These are phyloP conservation scores for Macrobrachium rosenbergii DNA, from an alignment of 1,140 invertebrate genomes.

Conservation along the genomic window DNA sequence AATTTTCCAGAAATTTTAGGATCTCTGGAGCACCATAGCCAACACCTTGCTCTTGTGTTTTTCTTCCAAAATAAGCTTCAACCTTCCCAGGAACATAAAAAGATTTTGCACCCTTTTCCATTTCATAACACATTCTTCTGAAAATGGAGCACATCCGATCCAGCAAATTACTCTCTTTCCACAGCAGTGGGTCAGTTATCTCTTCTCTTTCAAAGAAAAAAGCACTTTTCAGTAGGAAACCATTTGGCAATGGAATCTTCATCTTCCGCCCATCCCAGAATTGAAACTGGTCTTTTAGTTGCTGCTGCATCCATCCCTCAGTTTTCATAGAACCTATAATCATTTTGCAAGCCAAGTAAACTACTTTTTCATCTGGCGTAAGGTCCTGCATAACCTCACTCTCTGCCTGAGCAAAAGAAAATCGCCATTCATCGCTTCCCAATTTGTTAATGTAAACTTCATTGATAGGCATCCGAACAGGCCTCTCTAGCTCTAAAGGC, in stretches of 20 bases:
- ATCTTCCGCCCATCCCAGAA: constrained; percentile 37
- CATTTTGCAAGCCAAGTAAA: constrained; percentile 28
- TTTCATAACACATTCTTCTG: constrained; percentile 18
- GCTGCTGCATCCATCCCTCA: constrained; percentile 21
- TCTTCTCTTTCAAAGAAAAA: constrained; percentile 31
- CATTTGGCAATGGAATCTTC: constrained; percentile 25
- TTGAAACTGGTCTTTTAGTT: constrained; percentile 16
- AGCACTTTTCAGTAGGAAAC: constrained; percentile 30
- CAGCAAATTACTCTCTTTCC: background rate
- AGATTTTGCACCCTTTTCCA: background rate
- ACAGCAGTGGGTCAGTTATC: background rate
- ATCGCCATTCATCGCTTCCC: constrained; percentile 24
- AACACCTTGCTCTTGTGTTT: background rate
- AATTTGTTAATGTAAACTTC: constrained; percentile 5
- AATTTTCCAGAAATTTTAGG: constrained; percentile 3
- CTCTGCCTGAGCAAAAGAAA: constrained; percentile 21
- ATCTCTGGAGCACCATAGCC: constrained; percentile 30
- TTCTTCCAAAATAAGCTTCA: constrained; percentile 23
- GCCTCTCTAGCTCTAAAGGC: background rate
- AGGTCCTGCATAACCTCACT: background rate
- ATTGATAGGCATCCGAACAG: background rate
- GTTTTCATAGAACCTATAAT: constrained; percentile 16
- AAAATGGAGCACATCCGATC: constrained; percentile 29
- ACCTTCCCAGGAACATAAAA: constrained; percentile 25
- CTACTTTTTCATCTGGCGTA: background rate